These are phyloP conservation scores for Drosophila lacicola DNA, from an alignment of 2,888 invertebrate genomes.

Conservation along the genomic window DNA sequence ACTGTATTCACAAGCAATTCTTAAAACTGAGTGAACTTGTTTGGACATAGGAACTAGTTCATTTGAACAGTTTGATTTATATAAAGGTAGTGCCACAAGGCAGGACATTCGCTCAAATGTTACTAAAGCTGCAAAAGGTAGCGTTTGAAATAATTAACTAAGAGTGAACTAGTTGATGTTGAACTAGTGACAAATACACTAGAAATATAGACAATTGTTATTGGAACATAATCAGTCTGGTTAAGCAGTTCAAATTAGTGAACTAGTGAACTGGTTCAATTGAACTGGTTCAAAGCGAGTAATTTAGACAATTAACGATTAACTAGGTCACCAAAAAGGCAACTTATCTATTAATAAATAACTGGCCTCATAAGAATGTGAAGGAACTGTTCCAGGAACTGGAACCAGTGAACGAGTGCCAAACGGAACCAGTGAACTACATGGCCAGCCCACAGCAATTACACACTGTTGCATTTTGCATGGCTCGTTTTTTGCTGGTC, in stretches of 20 bases:
- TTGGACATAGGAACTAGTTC: background rate
- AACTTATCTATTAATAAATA: no score
- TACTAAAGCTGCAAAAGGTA: no score
- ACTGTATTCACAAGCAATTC: no score
- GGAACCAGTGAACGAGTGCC: background rate
- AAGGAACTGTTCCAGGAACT: background rate
- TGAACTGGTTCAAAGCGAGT: background rate
- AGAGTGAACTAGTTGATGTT: background rate
- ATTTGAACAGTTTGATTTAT: background rate
- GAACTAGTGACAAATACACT: background rate
- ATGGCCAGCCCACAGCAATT: constrained; percentile 29
- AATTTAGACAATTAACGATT: no score
- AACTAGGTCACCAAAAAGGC: no score
- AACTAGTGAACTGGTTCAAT: constrained; percentile 5
- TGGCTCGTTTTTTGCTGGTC: constrained; percentile 43
- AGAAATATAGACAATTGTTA: no score
- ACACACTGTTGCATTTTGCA: constrained; percentile 55
- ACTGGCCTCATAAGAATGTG: background rate
- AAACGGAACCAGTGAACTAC: constrained; percentile 12
- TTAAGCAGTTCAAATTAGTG: background rate
- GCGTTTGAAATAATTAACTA: no score
- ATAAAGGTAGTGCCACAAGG: no score
- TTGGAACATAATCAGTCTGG: no score
- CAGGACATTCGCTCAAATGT: no score
- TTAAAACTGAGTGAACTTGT: no score